A percentile compares a stretch with the other conserved stretches of the same genome.
Evolutionary conservation across 2,888 invertebrate genomes (phyloP).

Genomic region (Pomacea canaliculata): DNA sequence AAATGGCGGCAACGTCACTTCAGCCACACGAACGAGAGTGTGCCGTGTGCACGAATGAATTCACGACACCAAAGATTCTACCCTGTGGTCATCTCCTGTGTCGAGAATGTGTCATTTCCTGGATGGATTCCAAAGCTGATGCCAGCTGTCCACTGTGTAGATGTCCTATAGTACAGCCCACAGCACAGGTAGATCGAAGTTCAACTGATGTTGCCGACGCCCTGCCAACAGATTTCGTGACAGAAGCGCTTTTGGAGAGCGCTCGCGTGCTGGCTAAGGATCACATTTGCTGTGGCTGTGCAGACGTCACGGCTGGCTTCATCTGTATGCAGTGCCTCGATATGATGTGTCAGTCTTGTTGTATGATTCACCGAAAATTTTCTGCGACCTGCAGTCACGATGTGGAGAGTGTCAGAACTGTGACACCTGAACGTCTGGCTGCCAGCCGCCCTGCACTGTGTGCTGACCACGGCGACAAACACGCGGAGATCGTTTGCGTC

Average conservation of each 20-base stretch:
- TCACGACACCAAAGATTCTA: no score
- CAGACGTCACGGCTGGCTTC: not conserved
- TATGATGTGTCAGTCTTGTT: constrained; percentile 4
- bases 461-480: not conserved
- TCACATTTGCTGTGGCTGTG: constrained; percentile 5
- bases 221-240: constrained; percentile 4
- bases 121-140: no score
- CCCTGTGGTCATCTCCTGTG: no score
- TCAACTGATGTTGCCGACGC: no score
- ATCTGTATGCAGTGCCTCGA: constrained; percentile 1
- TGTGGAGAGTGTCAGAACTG: not conserved
- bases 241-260: not conserved
- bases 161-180: no score
- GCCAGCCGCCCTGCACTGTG: constrained; percentile 1
- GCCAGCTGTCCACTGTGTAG: no score
- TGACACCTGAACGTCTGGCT: not conserved
- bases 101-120: no score
- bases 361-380: not conserved
- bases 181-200: no score
- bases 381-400: not conserved
- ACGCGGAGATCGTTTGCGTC: not conserved
- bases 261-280: not conserved
- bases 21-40: no score
- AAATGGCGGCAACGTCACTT: no score
- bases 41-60: no score